phyloP scores from a whole-genome alignment of 2,888 invertebrate genomes.

The Pyrgus malvae region DNA sequence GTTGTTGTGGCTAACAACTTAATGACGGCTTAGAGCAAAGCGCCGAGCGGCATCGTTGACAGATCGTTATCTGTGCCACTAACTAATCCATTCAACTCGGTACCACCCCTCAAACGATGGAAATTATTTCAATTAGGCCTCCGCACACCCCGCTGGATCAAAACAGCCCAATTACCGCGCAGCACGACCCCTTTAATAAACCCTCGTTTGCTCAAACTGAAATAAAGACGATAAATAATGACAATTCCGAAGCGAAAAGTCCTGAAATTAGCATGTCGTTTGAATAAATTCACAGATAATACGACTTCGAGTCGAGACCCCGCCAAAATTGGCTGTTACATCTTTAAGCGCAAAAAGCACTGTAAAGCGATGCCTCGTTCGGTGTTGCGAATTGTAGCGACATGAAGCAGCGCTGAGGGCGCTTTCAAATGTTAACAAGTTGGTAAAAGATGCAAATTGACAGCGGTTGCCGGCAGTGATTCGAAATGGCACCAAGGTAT shows the following conservation, averaged over 20 bases:
- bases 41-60: conserved; percentile 38
- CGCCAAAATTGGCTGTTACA: conserved; percentile 46
- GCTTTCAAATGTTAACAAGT: conserved; percentile 59
- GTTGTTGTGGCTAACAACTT: conserved; percentile 31
- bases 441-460: conserved; percentile 75
- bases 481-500: conserved; percentile 72
- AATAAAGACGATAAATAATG: conserved; percentile 72
- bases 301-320: conserved; percentile 55
- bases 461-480: conserved; percentile 71
- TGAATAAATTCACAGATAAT: conserved; percentile 73
- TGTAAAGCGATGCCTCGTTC: conserved; percentile 33
- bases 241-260: conserved; percentile 62
- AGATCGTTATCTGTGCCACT: conserved; percentile 66
- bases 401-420: conserved; percentile 42
- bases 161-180: conserved; percentile 75
- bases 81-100: conserved; percentile 70
- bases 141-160: conserved; percentile 54
- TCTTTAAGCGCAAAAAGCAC: conserved; percentile 34
- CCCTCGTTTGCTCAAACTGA: conserved; percentile 65
- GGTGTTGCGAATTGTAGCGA: neutral
- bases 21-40: conserved; percentile 36
- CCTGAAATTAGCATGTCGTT: conserved; percentile 74
- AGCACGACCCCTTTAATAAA: conserved; percentile 68
- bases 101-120: conserved; percentile 66
- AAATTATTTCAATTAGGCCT: conserved; percentile 72